Percentiles rank a stretch among this genome's conserved stretches.
Conservation (phyloP, 2,113 vertebrate genomes). For the Odocoileus virginianus region DNA sequence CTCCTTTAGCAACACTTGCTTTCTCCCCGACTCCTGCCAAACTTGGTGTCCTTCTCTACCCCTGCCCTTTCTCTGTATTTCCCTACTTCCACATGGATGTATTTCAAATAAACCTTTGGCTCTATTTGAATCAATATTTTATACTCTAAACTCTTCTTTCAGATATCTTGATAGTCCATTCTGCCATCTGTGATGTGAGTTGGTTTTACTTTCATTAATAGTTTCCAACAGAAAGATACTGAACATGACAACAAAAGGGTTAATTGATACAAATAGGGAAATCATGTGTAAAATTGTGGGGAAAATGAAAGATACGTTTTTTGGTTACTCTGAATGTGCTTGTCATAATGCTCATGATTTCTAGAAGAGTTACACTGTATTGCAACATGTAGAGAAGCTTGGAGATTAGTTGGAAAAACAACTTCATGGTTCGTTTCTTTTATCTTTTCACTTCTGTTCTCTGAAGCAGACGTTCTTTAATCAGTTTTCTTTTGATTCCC, state of each 20-base stretch:
- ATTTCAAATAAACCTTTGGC: neutral
- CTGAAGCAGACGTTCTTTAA: slow-evolving; percentile 3
- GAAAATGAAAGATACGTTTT: neutral
- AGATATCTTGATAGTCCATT: neutral
- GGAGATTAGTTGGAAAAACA: neutral
- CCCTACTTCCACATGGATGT: neutral
- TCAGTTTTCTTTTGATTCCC: slow-evolving; percentile 23
- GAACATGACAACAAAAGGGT: neutral
- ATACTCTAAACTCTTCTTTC: neutral
- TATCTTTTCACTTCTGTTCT: neutral
- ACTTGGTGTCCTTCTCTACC: neutral
- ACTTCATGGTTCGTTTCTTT: slow-evolving; percentile 9
- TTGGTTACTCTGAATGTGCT: neutral
- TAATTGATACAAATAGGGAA: slow-evolving; percentile 4
- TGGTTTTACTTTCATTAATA: slow-evolving; percentile 35
- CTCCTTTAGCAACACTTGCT: neutral
- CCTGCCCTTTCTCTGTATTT: neutral
- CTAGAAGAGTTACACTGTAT: neutral
- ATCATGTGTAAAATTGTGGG: slow-evolving; percentile 16
- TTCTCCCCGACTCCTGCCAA: neutral
- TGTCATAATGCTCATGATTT: slow-evolving; percentile 1
- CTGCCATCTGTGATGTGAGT: neutral
- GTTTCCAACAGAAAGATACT: neutral
- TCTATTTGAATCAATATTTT: slow-evolving; percentile 31
- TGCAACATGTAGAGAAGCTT: neutral